Conservation (phyloP, 2,113 vertebrate species). For the Plecotus auritus region DNA sequence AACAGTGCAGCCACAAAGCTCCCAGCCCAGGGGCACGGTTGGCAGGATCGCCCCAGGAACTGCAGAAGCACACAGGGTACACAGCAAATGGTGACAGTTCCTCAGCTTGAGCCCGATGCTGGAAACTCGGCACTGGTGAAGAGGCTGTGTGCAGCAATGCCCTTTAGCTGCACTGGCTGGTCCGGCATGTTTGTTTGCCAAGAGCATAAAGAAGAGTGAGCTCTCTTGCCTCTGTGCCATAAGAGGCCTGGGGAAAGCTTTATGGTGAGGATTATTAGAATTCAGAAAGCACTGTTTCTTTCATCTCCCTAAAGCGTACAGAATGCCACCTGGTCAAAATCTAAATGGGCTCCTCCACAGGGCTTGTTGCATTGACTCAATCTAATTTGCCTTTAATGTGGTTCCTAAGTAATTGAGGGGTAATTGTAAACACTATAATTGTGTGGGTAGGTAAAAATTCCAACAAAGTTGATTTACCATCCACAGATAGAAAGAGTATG, state of each 20-base stretch:
- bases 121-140: neutral
- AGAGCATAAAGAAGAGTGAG: neutral
- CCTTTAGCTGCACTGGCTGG: neutral
- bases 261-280: neutral
- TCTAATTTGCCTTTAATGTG: conserved; percentile 13
- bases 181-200: neutral
- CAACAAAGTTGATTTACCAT: neutral
- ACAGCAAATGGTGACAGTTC: too few relatives aligned
- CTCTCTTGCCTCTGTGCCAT: neutral
- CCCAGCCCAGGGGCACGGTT: neutral
- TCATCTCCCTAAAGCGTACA: neutral
- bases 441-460: neutral
- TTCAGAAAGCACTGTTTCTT: neutral
- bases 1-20: neutral
- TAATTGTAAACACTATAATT: neutral
- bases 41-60: neutral
- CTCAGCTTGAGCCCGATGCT: neutral
- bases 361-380: neutral
- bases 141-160: neutral
- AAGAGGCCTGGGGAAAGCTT: neutral
- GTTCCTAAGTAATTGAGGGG: conserved; percentile 20
- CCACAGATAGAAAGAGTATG: neutral
- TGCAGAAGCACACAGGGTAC: neutral
- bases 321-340: neutral
- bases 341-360: neutral